Evolutionary conservation across 2,797 vertebrate species (phyloP).

Genomic region (Squalus acanthias): DNA sequence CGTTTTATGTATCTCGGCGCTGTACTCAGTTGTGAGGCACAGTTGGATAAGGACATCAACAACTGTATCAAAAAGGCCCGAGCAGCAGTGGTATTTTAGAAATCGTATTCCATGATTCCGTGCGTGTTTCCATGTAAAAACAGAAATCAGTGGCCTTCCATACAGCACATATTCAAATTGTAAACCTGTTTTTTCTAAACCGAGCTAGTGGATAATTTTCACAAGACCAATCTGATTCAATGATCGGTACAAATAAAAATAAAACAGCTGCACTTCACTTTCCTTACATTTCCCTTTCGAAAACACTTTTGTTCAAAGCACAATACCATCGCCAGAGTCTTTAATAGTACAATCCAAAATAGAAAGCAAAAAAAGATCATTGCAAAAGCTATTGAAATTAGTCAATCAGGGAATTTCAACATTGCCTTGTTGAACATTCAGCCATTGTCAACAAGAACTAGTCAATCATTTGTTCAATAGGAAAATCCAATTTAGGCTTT

Average conservation of each 20-base stretch:
- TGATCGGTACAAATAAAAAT: not conserved
- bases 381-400: constrained; percentile 20
- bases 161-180: not conserved
- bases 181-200: not conserved
- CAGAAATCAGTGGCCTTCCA: not conserved
- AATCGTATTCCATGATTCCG: not conserved
- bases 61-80: not conserved
- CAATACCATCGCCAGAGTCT: constrained; percentile 18
- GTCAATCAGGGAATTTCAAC: not conserved
- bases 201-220: not conserved
- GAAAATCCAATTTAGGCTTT: not conserved
- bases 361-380: not conserved
- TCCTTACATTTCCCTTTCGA: not conserved
- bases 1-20: not conserved
- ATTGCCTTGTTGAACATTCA: not conserved
- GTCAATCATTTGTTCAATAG: not conserved
- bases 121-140: not conserved
- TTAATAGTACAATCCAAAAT: not conserved
- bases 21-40: not conserved
- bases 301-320: constrained; percentile 27
- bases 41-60: not conserved
- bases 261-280: not conserved
- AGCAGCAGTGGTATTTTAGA: not conserved
- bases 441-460: not conserved
- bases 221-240: not conserved